Base-by-base conservation (phyloP, 1,140 invertebrate species). In the Bombus turneri region DNA sequence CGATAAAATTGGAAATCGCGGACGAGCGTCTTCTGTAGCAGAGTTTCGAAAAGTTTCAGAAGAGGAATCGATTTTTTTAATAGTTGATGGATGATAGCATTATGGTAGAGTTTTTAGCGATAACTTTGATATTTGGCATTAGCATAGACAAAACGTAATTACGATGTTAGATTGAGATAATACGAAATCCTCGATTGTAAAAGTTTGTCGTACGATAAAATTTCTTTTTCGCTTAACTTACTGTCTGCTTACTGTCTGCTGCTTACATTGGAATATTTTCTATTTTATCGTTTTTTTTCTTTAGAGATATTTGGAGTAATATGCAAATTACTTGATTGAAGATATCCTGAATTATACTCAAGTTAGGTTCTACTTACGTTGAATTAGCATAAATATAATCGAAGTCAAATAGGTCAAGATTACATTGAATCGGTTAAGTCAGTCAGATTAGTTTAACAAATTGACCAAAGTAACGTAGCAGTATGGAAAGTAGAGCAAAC, bases 371-470 rank as follows among this genome's bases (percentile, higher is more conserved):
- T 18, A 8, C 2, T 64, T 31, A 31, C 13, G 0, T 34, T 66
- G 2, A 66, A 66, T 66, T 34, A 66, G 31, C 31, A 66, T 34
- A 18, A 15, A 31, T 34, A 66, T 66, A 66, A 66, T 66, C 64
- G 64, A 66, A 34, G 31, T 66, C 2, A 34, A 34, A 31, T 18
- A 22, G 64, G 15, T 34, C 8, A 34, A 15, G 64, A 34, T 66
- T 8, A 66, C 57, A 28, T 59, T 59, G 28, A n/a, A 62, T 66
- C 59, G 59, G 59, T 62, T 62, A 66, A 66, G 31, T 66, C n/a
- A 66, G n/a, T 66, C 31, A 34, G 64, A 66, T 66, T 66, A 66
- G 64, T 66, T 3, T 66, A 66, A 66, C 64, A 66, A 66, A 66
- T 66, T 66, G 64, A 66, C 13, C 15, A 18, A 34, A 34, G 64